Conservation (phyloP, 2,797 vertebrate species). For the Helostoma temminkii region DNA sequence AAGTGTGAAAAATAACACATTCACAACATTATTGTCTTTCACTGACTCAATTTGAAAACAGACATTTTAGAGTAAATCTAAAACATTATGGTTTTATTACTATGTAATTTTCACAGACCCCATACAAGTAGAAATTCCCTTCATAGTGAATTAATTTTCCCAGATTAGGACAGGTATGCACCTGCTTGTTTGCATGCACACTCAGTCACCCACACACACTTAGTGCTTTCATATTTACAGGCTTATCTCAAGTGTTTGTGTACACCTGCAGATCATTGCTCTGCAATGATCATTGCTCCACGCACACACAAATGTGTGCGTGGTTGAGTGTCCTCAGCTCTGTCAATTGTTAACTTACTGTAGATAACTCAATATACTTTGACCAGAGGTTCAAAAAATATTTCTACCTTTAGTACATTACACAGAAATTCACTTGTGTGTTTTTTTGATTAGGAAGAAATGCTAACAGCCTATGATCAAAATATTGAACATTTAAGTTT, state of each 20-base stretch:
- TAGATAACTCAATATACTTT: slow-evolving; percentile 78
- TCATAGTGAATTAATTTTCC: not conserved
- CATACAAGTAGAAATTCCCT: not conserved
- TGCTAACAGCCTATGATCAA: not conserved
- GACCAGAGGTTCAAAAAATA: slow-evolving; percentile 63
- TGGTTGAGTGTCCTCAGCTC: slow-evolving; percentile 55
- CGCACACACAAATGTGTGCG: too few species aligned
- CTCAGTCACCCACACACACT: not conserved
- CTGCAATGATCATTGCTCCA: too few species aligned
- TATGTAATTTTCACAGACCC: slow-evolving; percentile 9
- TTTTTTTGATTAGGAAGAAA: slow-evolving; percentile 22
- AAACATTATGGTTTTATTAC: slow-evolving; percentile 10
- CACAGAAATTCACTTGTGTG: slow-evolving; percentile 46
- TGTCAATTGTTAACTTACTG: slow-evolving; percentile 72
- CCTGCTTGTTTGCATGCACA: not conserved
- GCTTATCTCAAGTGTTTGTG: slow-evolving; percentile 64
- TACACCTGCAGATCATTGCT: slow-evolving; percentile 60
- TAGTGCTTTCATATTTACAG: slow-evolving; percentile 21
- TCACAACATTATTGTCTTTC: slow-evolving; percentile 2
- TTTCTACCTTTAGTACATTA: slow-evolving; percentile 41
- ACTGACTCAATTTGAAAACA: not conserved
- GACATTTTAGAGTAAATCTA: slow-evolving; percentile 3
- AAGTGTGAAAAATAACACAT: slow-evolving; percentile 5
- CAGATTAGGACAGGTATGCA: not conserved
- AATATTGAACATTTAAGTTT: not conserved